Conservation (phyloP, 2,888 invertebrate species). For the Nematopogon swammerdamellus region DNA sequence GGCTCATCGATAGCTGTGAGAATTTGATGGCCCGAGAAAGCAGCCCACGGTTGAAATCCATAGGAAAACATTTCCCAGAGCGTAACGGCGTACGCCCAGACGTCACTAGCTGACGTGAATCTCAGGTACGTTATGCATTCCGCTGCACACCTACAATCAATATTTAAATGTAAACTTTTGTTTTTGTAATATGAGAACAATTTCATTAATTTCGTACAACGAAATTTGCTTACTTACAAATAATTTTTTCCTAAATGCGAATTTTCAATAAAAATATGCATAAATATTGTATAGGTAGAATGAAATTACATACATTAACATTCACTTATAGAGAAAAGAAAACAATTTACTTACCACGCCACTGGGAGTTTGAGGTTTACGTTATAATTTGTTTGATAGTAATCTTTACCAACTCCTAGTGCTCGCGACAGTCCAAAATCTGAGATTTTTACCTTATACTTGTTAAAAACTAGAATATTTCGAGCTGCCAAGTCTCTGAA, state of each 20-base stretch:
- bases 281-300: too few relatives aligned
- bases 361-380: constrained; percentile 96
- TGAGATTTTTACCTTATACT: constrained; percentile 96
- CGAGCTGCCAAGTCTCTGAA: constrained; percentile 91
- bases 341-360: constrained; percentile 75
- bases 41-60: constrained; percentile 98
- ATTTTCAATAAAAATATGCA: neutral
- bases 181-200: constrained; percentile 1
- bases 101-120: constrained; percentile 95
- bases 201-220: neutral
- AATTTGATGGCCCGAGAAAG: constrained; percentile 90
- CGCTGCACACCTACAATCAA: constrained; percentile 88
- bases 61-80: constrained; percentile 99
- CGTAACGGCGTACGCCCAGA: constrained; percentile 98
- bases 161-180: constrained; percentile 6
- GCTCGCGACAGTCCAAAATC: constrained; percentile 96
- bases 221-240: neutral
- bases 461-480: constrained; percentile 95
- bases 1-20: constrained; percentile 94
- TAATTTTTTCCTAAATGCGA: neutral
- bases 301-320: too few relatives aligned
- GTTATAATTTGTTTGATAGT: constrained; percentile 97
- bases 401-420: constrained; percentile 96
- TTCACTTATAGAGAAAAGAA: too few relatives aligned
- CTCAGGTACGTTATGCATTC: constrained; percentile 95